These are phyloP conservation scores for Drosophila anomelani DNA, from an alignment of 2,888 invertebrate species.

Conservation along the genomic window DNA sequence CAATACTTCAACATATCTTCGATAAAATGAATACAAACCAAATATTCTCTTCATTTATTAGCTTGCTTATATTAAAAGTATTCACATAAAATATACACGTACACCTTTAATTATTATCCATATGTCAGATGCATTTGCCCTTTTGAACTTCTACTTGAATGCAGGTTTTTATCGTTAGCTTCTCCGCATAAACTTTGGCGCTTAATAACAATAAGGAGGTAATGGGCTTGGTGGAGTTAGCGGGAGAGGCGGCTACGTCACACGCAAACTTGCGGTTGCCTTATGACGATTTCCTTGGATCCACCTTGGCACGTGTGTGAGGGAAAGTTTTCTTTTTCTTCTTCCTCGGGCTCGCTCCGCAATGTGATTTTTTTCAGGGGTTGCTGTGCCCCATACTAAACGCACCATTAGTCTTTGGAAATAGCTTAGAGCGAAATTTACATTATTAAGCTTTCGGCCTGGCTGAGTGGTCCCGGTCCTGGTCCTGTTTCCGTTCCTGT, in stretches of 20 bases:
- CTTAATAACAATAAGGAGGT: constrained; percentile 72
- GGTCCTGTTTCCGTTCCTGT: constrained; percentile 14
- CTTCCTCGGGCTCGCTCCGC: constrained; percentile 7
- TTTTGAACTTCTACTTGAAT: neutral
- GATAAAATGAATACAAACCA: neutral
- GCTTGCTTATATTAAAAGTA: too few relatives aligned
- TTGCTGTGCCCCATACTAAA: constrained; percentile 60
- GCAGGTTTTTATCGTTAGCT: constrained; percentile 27
- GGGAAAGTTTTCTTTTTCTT: constrained; percentile 47
- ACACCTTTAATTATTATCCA: too few relatives aligned
- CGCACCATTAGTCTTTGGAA: constrained; percentile 81
- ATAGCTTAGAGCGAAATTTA: constrained; percentile 80
- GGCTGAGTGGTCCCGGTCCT: constrained; percentile 30
- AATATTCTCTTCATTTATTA: neutral
- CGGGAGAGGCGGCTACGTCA: constrained; percentile 41
- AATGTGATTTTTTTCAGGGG: constrained; percentile 53
- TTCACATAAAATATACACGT: too few relatives aligned
- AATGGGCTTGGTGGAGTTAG: constrained; percentile 4
- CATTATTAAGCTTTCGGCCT: constrained; percentile 76
- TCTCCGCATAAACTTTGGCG: constrained; percentile 70
- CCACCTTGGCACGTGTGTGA: constrained; percentile 25
- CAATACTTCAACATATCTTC: neutral
- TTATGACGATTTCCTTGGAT: constrained; percentile 58
- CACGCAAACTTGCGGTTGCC: constrained; percentile 71
- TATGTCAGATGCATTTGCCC: neutral